Evolutionary conservation across 2,888 invertebrate genomes (phyloP).

Genomic region (Gortyna flavago): DNA sequence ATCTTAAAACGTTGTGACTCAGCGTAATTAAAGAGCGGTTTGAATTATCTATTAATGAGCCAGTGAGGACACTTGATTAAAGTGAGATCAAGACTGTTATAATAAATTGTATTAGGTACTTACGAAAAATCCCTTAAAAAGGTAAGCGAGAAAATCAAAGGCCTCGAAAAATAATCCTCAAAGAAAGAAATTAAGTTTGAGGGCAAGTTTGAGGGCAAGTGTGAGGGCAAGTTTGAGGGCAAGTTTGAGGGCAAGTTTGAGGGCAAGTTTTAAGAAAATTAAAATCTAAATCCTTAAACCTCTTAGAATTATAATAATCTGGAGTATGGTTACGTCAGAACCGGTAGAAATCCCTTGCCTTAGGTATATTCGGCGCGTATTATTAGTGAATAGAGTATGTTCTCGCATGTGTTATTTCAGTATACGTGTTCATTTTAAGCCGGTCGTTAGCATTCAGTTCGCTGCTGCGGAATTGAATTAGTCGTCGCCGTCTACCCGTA

Average conservation of each 20-base stretch:
- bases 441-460: slow-evolving; percentile 76
- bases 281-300: slow-evolving; percentile 44
- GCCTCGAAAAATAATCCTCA: slow-evolving; percentile 34
- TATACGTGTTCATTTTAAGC: slow-evolving; percentile 72
- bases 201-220: no score
- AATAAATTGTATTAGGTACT: slow-evolving; percentile 66
- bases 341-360: slow-evolving; percentile 42
- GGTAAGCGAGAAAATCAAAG: slow-evolving; percentile 47
- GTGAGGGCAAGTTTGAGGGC: no score
- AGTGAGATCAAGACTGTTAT: slow-evolving; percentile 59
- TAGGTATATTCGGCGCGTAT: slow-evolving; percentile 59
- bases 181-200: slow-evolving; percentile 46
- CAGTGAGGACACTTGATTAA: slow-evolving; percentile 65
- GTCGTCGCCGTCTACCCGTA: slow-evolving; percentile 69
- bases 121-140: slow-evolving; percentile 50
- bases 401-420: slow-evolving; percentile 69
- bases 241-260: no score
- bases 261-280: slow-evolving; percentile 52
- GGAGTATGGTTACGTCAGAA: slow-evolving; percentile 35
- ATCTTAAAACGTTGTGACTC: slow-evolving; percentile 59
- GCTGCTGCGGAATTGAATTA: slow-evolving; percentile 75
- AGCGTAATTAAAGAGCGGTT: slow-evolving; percentile 66
- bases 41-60: slow-evolving; percentile 65
- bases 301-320: slow-evolving; percentile 49
- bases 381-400: slow-evolving; percentile 64